phyloP scores from a whole-genome alignment of 2,888 invertebrate genomes.

The Rotaria macrura region DNA sequence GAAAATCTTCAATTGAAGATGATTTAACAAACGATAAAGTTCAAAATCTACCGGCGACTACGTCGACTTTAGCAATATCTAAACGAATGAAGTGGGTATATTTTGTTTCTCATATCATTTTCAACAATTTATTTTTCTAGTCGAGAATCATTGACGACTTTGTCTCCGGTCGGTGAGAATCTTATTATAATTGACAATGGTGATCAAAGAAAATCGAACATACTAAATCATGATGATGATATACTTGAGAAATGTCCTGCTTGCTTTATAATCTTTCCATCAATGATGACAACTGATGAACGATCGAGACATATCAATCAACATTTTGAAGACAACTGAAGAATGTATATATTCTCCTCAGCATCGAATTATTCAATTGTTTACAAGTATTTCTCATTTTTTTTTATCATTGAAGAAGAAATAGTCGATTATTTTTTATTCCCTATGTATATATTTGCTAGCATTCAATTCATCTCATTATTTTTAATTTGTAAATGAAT shows the following conservation, averaged over 20 bases:
- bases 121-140: not conserved
- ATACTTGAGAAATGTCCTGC: not conserved
- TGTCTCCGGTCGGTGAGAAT: not conserved
- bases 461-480: not conserved
- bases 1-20: not conserved
- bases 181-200: not conserved
- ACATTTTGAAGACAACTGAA: not conserved
- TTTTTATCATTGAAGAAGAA: not conserved
- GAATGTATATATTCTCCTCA: not conserved
- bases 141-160: not conserved
- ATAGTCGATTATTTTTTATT: not conserved
- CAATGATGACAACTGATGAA: not conserved
- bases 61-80: not conserved
- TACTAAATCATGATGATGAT: not conserved
- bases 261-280: not conserved
- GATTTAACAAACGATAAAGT: not conserved
- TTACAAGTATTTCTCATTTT: not conserved
- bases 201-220: not conserved
- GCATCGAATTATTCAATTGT: not conserved
- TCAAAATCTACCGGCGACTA: not conserved
- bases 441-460: not conserved
- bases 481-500: not conserved
- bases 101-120: not conserved
- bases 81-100: not conserved
- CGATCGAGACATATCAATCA: not conserved